Conservation (phyloP, 2,797 vertebrate genomes). For the Microcaecilia unicolor region DNA sequence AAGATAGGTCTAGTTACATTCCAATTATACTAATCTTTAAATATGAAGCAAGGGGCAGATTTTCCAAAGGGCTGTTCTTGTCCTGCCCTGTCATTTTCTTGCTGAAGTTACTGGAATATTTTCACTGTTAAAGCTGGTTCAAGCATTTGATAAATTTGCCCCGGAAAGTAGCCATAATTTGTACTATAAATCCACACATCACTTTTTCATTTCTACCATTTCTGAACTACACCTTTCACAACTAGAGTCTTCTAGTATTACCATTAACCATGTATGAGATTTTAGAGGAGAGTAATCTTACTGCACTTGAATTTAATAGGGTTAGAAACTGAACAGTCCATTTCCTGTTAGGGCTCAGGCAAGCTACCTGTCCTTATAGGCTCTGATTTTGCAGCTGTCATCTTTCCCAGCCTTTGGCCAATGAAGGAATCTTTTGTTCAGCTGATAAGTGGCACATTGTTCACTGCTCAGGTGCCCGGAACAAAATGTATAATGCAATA, state of each 20-base stretch:
- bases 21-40: neutral
- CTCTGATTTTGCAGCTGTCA: constrained; percentile 59
- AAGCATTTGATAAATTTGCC: too few relatives aligned
- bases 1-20: neutral
- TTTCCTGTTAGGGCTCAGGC: constrained; percentile 53
- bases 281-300: constrained; percentile 60
- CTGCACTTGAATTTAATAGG: constrained; percentile 56
- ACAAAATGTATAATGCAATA: constrained; percentile 51
- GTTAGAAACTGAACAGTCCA: constrained; percentile 47
- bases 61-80: neutral
- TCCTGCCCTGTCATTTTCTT: too few relatives aligned
- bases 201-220: constrained; percentile 17
- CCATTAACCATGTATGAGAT: constrained; percentile 40
- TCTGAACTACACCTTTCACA: constrained; percentile 23
- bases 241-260: constrained; percentile 59
- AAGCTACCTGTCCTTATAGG: constrained; percentile 50
- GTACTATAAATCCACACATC: neutral
- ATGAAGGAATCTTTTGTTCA: constrained; percentile 73
- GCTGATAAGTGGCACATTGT: constrained; percentile 64
- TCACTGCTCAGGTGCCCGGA: constrained; percentile 62
- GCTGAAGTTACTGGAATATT: too few relatives aligned
- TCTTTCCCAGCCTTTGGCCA: constrained; percentile 44
- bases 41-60: neutral
- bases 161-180: constrained; percentile 2
- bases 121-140: too few relatives aligned